Percentiles rank a stretch among this genome's conserved stretches.
These are phyloP conservation scores for Drosophila burlai DNA, from an alignment of 1,140 invertebrate species.

Conservation along the genomic window DNA sequence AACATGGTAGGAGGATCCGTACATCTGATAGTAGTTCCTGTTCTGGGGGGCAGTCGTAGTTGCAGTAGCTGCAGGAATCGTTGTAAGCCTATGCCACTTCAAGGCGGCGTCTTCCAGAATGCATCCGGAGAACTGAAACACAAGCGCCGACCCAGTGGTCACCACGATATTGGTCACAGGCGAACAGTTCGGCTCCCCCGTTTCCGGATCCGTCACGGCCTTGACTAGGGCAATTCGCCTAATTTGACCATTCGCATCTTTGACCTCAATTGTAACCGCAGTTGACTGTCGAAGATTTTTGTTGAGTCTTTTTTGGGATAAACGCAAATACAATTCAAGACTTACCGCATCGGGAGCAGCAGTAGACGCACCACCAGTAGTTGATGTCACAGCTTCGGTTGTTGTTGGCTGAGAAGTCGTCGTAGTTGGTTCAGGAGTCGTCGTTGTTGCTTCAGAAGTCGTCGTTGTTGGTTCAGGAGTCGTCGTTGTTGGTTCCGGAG, in stretches of 20 bases:
- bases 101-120: background rate
- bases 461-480: too few species aligned
- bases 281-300: background rate
- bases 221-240: background rate
- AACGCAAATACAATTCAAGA: too few species aligned
- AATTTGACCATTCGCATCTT: background rate
- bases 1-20: constrained; percentile 7
- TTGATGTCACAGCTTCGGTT: background rate
- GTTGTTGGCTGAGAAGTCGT: background rate
- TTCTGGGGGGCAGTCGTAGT: background rate
- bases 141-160: constrained; percentile 5
- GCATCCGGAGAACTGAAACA: constrained; percentile 27
- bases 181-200: constrained; percentile 5
- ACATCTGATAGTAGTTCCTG: background rate
- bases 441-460: too few species aligned
- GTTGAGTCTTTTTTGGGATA: background rate
- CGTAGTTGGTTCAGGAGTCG: background rate
- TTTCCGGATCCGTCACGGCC: background rate
- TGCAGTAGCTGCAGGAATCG: background rate
- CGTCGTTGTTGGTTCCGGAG: background rate
- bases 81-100: background rate
- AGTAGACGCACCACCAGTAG: background rate
- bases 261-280: background rate
- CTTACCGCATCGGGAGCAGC: background rate
- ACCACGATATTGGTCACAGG: constrained; percentile 13